These are phyloP conservation scores for Opisthocomus hoazin DNA, from an alignment of 2,113 vertebrate species.

Conservation along the genomic window DNA sequence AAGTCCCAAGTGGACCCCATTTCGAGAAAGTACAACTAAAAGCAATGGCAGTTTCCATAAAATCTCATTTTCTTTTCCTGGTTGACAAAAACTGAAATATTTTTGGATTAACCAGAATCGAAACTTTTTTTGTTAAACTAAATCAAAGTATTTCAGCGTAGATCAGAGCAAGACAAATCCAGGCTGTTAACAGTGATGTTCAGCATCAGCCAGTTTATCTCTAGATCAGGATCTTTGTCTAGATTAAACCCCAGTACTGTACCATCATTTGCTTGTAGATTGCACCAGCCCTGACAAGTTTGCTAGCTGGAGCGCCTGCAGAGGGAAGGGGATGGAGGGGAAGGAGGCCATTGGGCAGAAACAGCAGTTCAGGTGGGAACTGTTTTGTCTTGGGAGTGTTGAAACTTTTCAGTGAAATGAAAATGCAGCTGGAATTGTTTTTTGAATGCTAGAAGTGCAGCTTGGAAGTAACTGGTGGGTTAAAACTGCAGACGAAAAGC, in stretches of 20 bases:
- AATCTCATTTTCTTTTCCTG: neutral
- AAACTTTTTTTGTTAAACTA: neutral
- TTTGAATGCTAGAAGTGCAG: neutral
- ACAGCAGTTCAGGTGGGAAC: neutral
- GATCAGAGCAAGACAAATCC: neutral
- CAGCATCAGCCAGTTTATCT: neutral
- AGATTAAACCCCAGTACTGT: neutral
- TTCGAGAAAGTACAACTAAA: neutral
- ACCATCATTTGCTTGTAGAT: neutral
- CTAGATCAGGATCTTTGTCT: neutral
- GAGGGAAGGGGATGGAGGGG: neutral
- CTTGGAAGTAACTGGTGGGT: neutral
- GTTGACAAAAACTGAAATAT: neutral
- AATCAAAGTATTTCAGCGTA: neutral
- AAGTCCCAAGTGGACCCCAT: neutral
- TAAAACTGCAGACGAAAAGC: conserved; percentile 12
- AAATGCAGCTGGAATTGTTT: neutral
- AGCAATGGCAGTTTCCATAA: neutral
- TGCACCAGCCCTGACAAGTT: neutral
- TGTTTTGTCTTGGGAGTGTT: neutral
- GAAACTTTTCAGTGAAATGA: neutral
- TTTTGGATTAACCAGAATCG: neutral
- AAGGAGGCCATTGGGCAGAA: neutral
- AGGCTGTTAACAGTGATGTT: neutral
- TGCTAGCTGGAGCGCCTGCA: accelerated